These are phyloP conservation scores for Tinea pellionella DNA, from an alignment of 2,888 invertebrate genomes.

Conservation along the genomic window DNA sequence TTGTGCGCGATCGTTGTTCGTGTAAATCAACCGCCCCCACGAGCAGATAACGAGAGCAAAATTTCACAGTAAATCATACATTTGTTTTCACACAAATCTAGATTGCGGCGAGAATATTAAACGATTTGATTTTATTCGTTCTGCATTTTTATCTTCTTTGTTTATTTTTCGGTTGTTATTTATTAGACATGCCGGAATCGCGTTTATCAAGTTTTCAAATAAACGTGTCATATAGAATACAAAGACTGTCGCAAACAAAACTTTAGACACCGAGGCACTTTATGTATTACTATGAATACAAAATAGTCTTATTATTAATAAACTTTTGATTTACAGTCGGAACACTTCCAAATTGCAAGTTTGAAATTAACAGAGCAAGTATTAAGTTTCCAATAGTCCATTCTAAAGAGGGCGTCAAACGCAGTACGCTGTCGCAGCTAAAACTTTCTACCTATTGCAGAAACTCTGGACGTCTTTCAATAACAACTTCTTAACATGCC, in stretches of 20 bases:
- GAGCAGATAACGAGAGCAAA: conserved; percentile 17
- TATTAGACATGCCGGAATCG: neutral
- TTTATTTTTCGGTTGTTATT: neutral
- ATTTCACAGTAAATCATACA: conserved; percentile 17
- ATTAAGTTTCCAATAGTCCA: conserved; percentile 8
- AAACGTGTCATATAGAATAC: too few species aligned
- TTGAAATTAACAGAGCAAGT: conserved; percentile 8
- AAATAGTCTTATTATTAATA: conserved; percentile 1
- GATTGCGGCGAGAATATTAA: conserved; percentile 16
- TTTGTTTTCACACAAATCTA: conserved; percentile 14
- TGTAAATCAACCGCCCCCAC: conserved; percentile 17
- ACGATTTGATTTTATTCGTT: conserved; percentile 9
- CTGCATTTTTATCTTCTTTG: neutral
- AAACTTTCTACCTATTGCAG: neutral
- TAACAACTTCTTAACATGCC: conserved; percentile 16
- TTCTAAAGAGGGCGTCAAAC: conserved; percentile 10
- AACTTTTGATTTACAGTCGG: conserved; percentile 9
- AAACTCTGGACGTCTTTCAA: conserved; percentile 14
- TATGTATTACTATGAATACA: neutral
- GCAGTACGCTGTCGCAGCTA: conserved; percentile 12
- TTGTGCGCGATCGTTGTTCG: conserved; percentile 10
- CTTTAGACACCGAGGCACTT: neutral
- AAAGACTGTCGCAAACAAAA: neutral
- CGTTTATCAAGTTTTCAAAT: too few species aligned
- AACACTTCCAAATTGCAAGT: conserved; percentile 8